These are phyloP conservation scores for Aratinga solstitialis DNA, from an alignment of 2,797 vertebrate species.

Conservation along the genomic window DNA sequence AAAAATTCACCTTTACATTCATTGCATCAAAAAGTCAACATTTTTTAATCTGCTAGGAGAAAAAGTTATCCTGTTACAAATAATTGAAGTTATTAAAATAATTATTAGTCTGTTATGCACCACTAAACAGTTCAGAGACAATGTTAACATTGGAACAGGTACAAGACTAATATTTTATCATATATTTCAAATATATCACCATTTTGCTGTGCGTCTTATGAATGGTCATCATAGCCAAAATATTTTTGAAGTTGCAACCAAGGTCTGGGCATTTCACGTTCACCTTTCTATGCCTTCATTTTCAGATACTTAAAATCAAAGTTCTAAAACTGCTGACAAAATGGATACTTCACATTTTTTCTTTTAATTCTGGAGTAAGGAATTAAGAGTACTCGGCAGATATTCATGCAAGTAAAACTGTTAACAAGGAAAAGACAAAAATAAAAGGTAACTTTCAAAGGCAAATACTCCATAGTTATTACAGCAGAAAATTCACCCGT, in stretches of 20 bases:
- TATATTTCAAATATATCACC: neutral
- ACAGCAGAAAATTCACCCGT: neutral
- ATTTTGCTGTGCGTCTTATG: neutral
- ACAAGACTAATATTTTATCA: neutral
- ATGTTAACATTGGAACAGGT: neutral
- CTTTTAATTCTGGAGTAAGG: neutral
- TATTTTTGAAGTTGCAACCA: neutral
- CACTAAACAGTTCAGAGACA: neutral
- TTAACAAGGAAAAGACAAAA: neutral
- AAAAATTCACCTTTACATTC: neutral
- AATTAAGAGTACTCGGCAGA: neutral
- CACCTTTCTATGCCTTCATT: neutral
- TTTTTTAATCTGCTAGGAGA: neutral
- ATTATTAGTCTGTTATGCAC: neutral
- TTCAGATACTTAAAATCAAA: neutral
- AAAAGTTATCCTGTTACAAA: neutral
- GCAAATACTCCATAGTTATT: neutral
- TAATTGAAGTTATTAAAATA: neutral
- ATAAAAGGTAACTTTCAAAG: neutral
- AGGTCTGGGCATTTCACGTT: neutral
- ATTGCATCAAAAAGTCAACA: neutral
- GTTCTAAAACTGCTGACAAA: neutral
- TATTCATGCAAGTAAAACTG: neutral
- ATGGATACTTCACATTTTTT: neutral
- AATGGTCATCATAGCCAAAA: neutral